A percentile compares a stretch with the other conserved stretches of the same genome.
phyloP scores from a whole-genome alignment of 2,113 vertebrate species.

The Nerophis ophidion region DNA sequence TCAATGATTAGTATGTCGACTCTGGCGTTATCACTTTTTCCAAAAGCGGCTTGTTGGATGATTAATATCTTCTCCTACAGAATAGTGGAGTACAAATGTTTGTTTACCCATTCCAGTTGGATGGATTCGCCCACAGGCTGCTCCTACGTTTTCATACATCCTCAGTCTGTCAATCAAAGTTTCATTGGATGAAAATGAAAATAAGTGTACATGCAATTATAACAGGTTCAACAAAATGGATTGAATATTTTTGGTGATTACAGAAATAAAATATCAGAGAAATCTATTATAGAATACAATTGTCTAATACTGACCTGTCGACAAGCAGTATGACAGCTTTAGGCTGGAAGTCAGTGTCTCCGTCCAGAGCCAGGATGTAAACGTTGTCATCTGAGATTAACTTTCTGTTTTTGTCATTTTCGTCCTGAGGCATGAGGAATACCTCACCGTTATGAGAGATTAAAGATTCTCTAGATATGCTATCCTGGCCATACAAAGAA shows the following conservation, averaged over 20 bases:
- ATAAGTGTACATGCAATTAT: no score
- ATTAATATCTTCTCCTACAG: neutral
- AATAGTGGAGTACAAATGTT: neutral
- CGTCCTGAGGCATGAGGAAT: conserved; percentile 49
- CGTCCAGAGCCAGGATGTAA: conserved; percentile 76
- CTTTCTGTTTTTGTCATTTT: conserved; percentile 66
- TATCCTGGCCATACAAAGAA: conserved; percentile 45
- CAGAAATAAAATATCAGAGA: neutral
- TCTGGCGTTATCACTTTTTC: no score
- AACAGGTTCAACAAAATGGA: neutral
- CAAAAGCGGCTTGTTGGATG: no score
- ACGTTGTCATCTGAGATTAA: conserved; percentile 70
- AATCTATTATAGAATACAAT: neutral
- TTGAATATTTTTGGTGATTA: neutral
- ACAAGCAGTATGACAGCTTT: conserved; percentile 73
- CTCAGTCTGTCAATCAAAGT: conserved; percentile 55
- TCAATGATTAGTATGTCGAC: no score
- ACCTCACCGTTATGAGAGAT: conserved; percentile 62
- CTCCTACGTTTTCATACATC: conserved; percentile 74
- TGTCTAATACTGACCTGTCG: conserved; percentile 52
- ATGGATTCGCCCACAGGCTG: conserved; percentile 79
- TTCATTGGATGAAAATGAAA: no score
- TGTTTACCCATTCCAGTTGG: conserved; percentile 77
- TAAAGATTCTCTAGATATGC: conserved; percentile 56
- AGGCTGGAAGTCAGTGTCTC: conserved; percentile 79